Conservation (phyloP, 2,888 invertebrate genomes). For the Cephonodes hylas region DNA sequence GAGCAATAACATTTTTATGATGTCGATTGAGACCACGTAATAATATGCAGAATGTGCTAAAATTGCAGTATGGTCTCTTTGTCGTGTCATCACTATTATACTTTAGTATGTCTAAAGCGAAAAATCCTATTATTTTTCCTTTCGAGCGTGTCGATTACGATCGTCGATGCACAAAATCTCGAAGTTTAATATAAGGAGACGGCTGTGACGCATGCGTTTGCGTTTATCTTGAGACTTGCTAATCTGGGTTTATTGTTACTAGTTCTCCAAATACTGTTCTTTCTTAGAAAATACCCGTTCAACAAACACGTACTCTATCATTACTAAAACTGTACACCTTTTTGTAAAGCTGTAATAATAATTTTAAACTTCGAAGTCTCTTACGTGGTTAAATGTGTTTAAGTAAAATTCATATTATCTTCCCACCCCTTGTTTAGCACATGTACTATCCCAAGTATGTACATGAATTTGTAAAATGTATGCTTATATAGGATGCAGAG, state of each 20-base stretch:
- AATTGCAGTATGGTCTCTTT: no score
- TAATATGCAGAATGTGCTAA: no score
- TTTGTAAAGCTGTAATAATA: no score
- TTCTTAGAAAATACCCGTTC: not conserved
- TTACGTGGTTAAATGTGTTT: not conserved
- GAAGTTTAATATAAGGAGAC: not conserved
- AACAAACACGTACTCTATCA: not conserved
- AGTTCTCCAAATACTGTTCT: not conserved
- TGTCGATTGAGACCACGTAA: no score
- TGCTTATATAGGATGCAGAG: conserved; percentile 2
- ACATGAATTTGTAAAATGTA: conserved; percentile 8
- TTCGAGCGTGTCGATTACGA: not conserved
- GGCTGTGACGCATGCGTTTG: not conserved
- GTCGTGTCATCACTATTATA: no score
- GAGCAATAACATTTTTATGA: no score
- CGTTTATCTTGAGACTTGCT: not conserved
- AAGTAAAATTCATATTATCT: not conserved
- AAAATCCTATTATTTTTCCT: not conserved
- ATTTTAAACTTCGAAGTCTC: no score
- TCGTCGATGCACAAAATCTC: not conserved
- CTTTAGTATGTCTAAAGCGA: not conserved
- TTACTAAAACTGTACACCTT: no score
- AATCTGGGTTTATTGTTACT: not conserved
- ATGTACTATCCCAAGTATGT: not conserved
- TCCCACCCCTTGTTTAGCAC: not conserved